phyloP scores from a whole-genome alignment of 2,888 invertebrate genomes.

The Euclidia mi region DNA sequence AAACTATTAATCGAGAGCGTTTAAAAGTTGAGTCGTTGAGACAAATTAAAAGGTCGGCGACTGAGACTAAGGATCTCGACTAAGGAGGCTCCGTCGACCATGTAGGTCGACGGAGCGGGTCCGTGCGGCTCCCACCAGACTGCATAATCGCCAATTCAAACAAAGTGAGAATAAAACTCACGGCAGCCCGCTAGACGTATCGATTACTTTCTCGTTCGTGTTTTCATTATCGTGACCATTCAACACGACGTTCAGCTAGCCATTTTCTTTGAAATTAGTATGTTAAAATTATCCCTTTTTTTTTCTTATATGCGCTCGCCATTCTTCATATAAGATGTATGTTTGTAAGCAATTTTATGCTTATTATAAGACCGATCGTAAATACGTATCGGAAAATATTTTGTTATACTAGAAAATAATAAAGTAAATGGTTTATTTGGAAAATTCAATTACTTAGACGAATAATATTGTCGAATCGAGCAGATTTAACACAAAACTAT shows the following conservation, averaged over 20 bases:
- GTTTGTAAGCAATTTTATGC: too few relatives aligned
- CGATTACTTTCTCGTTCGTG: conserved; percentile 58
- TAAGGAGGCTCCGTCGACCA: too few relatives aligned
- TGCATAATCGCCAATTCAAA: conserved; percentile 40
- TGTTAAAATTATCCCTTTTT: conserved; percentile 29
- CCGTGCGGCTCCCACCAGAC: conserved; percentile 15
- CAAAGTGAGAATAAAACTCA: conserved; percentile 52
- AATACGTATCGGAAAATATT: too few relatives aligned
- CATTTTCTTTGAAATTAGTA: conserved; percentile 34
- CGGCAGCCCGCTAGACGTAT: conserved; percentile 60
- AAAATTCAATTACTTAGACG: too few relatives aligned
- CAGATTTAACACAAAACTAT: too few relatives aligned
- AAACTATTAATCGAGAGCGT: conserved; percentile 14
- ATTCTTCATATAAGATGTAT: too few relatives aligned
- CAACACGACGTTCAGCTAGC: conserved; percentile 28
- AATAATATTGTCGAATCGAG: too few relatives aligned
- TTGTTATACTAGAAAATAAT: too few relatives aligned
- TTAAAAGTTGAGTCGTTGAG: conserved; percentile 26
- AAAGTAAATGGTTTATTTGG: too few relatives aligned
- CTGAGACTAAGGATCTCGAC: conserved; percentile 13
- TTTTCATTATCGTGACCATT: conserved; percentile 45
- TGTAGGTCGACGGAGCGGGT: too few relatives aligned
- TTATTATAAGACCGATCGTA: too few relatives aligned
- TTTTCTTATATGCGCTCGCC: too few relatives aligned
- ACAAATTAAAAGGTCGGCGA: conserved; percentile 29